Conservation (phyloP, 2,888 invertebrate species). For the Leptura quadrifasciata region DNA sequence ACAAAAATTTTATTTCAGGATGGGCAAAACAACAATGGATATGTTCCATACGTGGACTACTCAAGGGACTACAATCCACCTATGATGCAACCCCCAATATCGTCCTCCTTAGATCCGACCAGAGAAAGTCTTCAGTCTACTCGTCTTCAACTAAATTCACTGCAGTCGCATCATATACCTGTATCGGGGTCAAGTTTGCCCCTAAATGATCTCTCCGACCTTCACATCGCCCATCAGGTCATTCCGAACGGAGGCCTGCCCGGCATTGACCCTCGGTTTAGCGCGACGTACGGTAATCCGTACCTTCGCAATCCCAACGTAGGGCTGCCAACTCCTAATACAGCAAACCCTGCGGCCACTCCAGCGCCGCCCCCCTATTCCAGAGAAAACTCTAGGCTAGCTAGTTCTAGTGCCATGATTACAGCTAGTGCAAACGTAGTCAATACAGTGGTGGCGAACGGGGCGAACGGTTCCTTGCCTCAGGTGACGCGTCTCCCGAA, state of each 20-base stretch:
- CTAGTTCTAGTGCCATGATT: slow-evolving; percentile 68
- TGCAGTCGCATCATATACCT: slow-evolving; percentile 69
- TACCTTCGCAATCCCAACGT: slow-evolving; percentile 81
- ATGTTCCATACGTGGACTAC: slow-evolving; percentile 92
- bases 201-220: slow-evolving; percentile 70
- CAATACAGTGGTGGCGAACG: slow-evolving; percentile 75
- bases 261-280: slow-evolving; percentile 88
- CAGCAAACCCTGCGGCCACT: slow-evolving; percentile 85
- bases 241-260: slow-evolving; percentile 70
- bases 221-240: slow-evolving; percentile 66
- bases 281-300: slow-evolving; percentile 93
- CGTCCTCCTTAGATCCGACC: slow-evolving; percentile 74
- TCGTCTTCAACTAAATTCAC: slow-evolving; percentile 72
- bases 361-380: slow-evolving; percentile 87
- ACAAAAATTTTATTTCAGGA: slow-evolving; percentile 76
- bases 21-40: slow-evolving; percentile 89
- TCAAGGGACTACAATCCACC: slow-evolving; percentile 93
- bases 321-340: slow-evolving; percentile 79
- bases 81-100: slow-evolving; percentile 77
- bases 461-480: slow-evolving; percentile 74
- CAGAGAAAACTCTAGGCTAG: slow-evolving; percentile 69
- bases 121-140: slow-evolving; percentile 72
- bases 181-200: slow-evolving; percentile 67
- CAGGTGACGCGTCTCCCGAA: slow-evolving; percentile 75
- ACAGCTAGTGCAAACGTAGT: slow-evolving; percentile 69